A percentile compares a stretch with the other conserved stretches of the same genome.
phyloP scores from a whole-genome alignment of 2,113 vertebrate species.

The Leptobrachium ailaonicum region DNA sequence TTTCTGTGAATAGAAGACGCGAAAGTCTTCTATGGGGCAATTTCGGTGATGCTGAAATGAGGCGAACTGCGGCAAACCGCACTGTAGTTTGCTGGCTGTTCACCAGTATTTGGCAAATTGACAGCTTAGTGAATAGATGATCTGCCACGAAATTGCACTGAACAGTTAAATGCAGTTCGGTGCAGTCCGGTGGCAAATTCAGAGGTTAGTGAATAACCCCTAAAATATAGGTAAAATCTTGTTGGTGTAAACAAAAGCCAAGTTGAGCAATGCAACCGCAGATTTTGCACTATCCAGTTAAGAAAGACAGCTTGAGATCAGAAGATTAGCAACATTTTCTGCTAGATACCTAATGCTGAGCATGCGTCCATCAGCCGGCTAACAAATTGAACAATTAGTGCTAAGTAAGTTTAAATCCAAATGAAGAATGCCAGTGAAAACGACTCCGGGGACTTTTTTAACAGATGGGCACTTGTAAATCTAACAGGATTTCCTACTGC shows the following conservation, averaged over 20 bases:
- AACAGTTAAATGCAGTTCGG: no score
- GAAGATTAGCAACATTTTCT: conserved; percentile 18
- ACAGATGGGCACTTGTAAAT: conserved; percentile 76
- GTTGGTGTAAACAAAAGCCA: neutral
- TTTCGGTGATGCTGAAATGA: no score
- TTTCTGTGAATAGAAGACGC: no score
- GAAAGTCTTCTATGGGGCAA: no score
- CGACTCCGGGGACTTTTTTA: conserved; percentile 66
- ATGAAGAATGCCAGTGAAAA: conserved; percentile 65
- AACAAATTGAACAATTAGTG: conserved; percentile 71
- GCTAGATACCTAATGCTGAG: conserved; percentile 33
- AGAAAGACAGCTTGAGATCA: neutral
- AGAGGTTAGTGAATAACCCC: no score
- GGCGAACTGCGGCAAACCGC: no score
- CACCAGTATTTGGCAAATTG: no score
- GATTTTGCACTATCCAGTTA: neutral
- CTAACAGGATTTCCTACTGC: conserved; percentile 75
- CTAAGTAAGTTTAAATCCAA: conserved; percentile 69
- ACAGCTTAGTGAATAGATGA: no score
- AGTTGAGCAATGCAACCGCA: neutral
- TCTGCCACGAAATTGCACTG: no score
- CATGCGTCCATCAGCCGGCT: conserved; percentile 55
- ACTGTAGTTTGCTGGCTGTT: no score
- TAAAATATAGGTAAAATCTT: neutral
- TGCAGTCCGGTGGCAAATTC: no score